A percentile compares a stretch with the other conserved stretches of the same genome.
Evolutionary conservation across 2,797 vertebrate species (phyloP).

Genomic region (Liparis tanakae): DNA sequence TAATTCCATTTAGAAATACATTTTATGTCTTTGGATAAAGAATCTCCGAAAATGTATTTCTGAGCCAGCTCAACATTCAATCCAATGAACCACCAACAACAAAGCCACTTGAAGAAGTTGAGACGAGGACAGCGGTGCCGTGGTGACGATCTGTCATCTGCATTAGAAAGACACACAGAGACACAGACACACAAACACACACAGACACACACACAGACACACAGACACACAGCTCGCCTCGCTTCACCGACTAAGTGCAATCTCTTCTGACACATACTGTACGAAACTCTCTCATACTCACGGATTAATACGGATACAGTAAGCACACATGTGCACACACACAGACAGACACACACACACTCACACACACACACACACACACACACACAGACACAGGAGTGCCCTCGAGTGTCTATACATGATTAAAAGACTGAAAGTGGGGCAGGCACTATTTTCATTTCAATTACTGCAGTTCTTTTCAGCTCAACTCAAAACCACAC

Average conservation of each 20-base stretch:
- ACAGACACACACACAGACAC: conserved; percentile 19
- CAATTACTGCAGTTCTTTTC: conserved; percentile 63
- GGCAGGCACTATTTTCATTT: conserved; percentile 65
- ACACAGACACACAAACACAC: no score
- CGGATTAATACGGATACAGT: conserved; percentile 48
- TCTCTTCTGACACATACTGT: conserved; percentile 62
- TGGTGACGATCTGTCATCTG: conserved; percentile 6
- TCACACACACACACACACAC: conserved; percentile 4
- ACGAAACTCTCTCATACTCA: conserved; percentile 50
- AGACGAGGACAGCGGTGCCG: conserved; percentile 31
- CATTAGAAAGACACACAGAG: conserved; percentile 28
- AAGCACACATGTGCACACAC: conserved; percentile 26
- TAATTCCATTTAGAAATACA: background rate
- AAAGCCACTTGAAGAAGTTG: conserved; percentile 23
- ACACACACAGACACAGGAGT: conserved; percentile 32
- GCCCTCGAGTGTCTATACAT: conserved; percentile 73
- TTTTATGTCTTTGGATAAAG: background rate
- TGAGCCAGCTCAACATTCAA: background rate
- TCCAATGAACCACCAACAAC: conserved; percentile 20
- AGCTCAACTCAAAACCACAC: conserved; percentile 39
- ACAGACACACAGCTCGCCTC: conserved; percentile 20
- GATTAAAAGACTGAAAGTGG: conserved; percentile 78
- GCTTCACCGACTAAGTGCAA: conserved; percentile 60
- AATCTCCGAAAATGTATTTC: conserved; percentile 1
- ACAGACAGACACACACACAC: conserved; percentile 4